These are phyloP conservation scores for Ceratina japonica DNA, from an alignment of 1,140 invertebrate species.

Conservation along the genomic window DNA sequence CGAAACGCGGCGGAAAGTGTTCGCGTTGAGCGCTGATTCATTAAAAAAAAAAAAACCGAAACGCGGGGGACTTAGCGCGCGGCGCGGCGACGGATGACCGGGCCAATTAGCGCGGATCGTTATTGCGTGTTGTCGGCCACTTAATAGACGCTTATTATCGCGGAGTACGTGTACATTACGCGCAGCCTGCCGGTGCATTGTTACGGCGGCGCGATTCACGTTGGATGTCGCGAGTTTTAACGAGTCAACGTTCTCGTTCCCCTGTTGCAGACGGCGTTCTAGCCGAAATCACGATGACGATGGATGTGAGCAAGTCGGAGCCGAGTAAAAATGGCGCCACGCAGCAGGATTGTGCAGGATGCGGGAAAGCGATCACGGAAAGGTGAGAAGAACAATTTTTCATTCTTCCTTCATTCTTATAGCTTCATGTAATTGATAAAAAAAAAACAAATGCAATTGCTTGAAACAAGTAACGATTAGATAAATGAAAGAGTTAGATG, in stretches of 20 bases:
- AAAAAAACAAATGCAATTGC: not conserved
- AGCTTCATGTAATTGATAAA: too few relatives aligned
- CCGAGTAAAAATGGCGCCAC: constrained; percentile 81
- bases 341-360: constrained; percentile 90
- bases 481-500: not conserved
- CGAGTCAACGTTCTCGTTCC: constrained; percentile 29
- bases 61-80: constrained; percentile 23
- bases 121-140: constrained; percentile 61
- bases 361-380: constrained; percentile 92
- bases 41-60: not conserved
- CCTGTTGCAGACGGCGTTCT: constrained; percentile 75
- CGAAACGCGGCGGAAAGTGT: not conserved
- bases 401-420: not conserved
- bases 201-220: constrained; percentile 25
- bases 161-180: constrained; percentile 41
- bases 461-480: not conserved
- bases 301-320: constrained; percentile 86
- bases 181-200: constrained; percentile 23
- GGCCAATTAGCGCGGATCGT: constrained; percentile 62
- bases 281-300: constrained; percentile 83
- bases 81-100: constrained; percentile 40
- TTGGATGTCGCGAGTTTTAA: constrained; percentile 17
- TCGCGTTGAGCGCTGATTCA: not conserved
- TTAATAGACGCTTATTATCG: constrained; percentile 58
- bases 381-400: constrained; percentile 75